Conservation (phyloP, 2,888 invertebrate genomes). For the Orthonevra nobilis region DNA sequence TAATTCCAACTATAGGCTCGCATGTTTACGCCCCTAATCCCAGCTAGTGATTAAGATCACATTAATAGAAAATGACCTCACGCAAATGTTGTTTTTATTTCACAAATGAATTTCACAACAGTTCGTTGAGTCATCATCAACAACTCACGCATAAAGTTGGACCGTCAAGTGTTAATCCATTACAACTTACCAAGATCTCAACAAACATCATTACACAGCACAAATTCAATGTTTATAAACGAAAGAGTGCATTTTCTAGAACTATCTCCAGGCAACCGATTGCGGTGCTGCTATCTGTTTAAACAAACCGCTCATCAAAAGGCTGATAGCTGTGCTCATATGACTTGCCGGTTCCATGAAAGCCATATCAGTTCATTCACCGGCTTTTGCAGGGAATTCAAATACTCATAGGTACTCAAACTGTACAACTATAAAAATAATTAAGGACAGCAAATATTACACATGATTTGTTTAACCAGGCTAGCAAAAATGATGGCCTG, state of each 20-base stretch:
- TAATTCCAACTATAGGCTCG: too few species aligned
- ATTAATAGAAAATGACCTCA: too few species aligned
- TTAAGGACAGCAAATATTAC: too few species aligned
- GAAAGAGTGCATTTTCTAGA: conserved; percentile 13
- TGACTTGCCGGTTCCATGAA: conserved; percentile 2
- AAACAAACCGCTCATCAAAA: neutral
- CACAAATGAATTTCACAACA: neutral
- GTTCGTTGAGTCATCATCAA: conserved; percentile 4
- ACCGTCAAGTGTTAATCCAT: neutral
- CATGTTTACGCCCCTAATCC: too few species aligned
- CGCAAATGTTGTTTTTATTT: too few species aligned
- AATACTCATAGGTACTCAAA: too few species aligned
- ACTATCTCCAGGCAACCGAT: neutral
- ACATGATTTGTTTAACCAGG: too few species aligned
- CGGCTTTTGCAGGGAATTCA: too few species aligned
- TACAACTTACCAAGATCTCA: neutral
- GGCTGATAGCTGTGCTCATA: conserved; percentile 11
- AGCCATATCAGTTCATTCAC: conserved; percentile 16
- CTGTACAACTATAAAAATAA: too few species aligned
- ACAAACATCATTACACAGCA: neutral
- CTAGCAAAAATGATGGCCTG: too few species aligned
- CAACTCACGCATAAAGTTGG: neutral
- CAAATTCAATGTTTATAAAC: neutral
- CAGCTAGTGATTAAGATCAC: too few species aligned
- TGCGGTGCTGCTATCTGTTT: neutral